These are phyloP conservation scores for Harlomillsia oculata DNA, from an alignment of 1,140 invertebrate species.

Conservation along the genomic window DNA sequence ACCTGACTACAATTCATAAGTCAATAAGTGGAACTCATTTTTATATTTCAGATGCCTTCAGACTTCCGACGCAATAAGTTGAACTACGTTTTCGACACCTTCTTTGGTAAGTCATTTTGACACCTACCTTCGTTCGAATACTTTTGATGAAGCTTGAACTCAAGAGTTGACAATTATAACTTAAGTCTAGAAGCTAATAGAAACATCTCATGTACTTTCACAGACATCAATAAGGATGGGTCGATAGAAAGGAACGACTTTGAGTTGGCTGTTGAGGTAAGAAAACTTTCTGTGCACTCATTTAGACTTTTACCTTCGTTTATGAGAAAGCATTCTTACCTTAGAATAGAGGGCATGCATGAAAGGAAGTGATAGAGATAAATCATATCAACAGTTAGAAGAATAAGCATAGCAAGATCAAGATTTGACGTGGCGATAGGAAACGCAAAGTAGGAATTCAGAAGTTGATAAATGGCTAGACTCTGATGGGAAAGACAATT, in stretches of 20 bases:
- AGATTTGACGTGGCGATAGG: too few relatives aligned
- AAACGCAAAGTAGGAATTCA: too few relatives aligned
- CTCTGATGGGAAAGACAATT: too few relatives aligned
- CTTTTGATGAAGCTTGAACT: neutral
- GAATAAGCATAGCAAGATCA: too few relatives aligned
- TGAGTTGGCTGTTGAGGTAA: conserved; percentile 64
- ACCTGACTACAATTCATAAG: too few relatives aligned
- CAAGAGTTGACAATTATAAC: neutral
- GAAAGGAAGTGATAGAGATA: too few relatives aligned
- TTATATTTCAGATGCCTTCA: conserved; percentile 47
- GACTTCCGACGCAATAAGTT: conserved; percentile 80
- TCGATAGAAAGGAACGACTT: conserved; percentile 74
- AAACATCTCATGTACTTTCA: conserved; percentile 36
- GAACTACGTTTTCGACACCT: conserved; percentile 76
- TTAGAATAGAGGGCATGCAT: neutral
- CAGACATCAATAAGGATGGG: conserved; percentile 71
- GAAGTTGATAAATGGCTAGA: too few relatives aligned
- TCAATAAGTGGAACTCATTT: too few relatives aligned
- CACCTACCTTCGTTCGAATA: neutral
- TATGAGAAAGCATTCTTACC: neutral
- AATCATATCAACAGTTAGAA: too few relatives aligned
- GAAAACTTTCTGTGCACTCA: conserved; percentile 27
- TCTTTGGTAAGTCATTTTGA: conserved; percentile 59
- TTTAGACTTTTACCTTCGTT: conserved; percentile 1
- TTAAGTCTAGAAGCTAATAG: neutral